Conservation (phyloP, 2,797 vertebrate genomes). For the Lagorchestes hirsutus region DNA sequence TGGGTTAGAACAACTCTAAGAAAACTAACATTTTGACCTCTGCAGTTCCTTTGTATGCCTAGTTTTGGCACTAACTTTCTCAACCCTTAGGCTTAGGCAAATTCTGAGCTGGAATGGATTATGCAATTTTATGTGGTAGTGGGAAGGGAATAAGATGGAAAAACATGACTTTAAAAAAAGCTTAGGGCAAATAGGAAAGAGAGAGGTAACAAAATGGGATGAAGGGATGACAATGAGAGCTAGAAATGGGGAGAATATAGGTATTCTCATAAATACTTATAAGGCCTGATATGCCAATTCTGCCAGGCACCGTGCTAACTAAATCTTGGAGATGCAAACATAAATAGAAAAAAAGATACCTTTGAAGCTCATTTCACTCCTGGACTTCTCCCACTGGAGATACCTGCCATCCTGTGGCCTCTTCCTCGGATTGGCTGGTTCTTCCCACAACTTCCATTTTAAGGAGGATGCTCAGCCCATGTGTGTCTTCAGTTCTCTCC, state of each 20-base stretch:
- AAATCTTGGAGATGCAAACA: too few relatives aligned
- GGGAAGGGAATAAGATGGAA: slow-evolving; percentile 25
- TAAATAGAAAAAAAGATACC: too few relatives aligned
- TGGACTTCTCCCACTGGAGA: too few relatives aligned
- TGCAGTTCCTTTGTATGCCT: background rate
- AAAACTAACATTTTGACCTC: background rate
- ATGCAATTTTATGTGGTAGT: slow-evolving; percentile 9
- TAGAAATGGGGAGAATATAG: background rate
- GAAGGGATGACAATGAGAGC: background rate
- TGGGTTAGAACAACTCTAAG: background rate
- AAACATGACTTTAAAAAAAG: slow-evolving; percentile 20
- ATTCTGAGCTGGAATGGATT: slow-evolving; percentile 6
- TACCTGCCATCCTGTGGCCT: too few relatives aligned
- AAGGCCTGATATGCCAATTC: slow-evolving; percentile 17
- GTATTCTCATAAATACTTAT: slow-evolving; percentile 31
- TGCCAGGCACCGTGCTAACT: background rate
- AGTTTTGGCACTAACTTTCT: background rate
- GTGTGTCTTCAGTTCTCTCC: background rate
- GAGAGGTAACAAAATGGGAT: background rate
- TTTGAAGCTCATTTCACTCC: too few relatives aligned
- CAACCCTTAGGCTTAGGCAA: background rate
- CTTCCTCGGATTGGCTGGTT: too few relatives aligned
- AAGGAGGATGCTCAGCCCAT: background rate
- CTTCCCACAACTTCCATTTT: background rate
- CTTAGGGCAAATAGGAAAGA: background rate